Base-by-base conservation (phyloP, 1,140 invertebrate species). In the Drosophila ambigua region DNA sequence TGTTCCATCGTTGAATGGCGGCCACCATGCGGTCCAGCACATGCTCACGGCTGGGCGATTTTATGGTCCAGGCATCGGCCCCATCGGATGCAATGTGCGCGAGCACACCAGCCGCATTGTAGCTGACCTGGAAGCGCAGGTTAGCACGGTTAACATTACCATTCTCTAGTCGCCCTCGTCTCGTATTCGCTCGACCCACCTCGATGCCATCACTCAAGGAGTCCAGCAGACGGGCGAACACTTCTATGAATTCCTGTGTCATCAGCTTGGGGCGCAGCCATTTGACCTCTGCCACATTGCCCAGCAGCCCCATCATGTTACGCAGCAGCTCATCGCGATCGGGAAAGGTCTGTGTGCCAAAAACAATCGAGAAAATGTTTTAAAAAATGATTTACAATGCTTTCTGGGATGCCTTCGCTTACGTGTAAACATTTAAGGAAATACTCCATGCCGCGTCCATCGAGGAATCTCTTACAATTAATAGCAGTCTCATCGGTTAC, bases 251-350 rank as follows among this genome's bases (percentile, higher is more conserved):
- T 77, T 96, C 94, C 64, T 94, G 92, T 26, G 96, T 95, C 97
- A 99, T 98, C 35, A 99, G 93, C 66, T 96, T 94, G 2, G 94
- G 94, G 28, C 98, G 94, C n/a, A 99, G 93, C 71, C 94, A 92
- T 65, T 95, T 94, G 0, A 99, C 98, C 93, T 99, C 98, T 4
- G 98, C 98, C 7, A 99, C 98, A 92, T 99, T 99, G 2, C 98
- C 98, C 59, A 99, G 92, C 9, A 98, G 93, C 4, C 97, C 98
- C 98, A 99, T 98, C 98, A 99, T 99, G 88, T 99, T 99, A 44
- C 98, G 93, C 28, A 98, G 92, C 23, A 99, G 91, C 91, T 99
- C 98, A 71, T 97, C 96, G 91, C 97, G 97, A 49, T 97, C 94
- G 0, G 96, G 95, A 93, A 98, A 98, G 88, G 93, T 94, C 96